Conservation (phyloP, 1,140 invertebrate genomes). For the Gryllus bimaculatus region DNA sequence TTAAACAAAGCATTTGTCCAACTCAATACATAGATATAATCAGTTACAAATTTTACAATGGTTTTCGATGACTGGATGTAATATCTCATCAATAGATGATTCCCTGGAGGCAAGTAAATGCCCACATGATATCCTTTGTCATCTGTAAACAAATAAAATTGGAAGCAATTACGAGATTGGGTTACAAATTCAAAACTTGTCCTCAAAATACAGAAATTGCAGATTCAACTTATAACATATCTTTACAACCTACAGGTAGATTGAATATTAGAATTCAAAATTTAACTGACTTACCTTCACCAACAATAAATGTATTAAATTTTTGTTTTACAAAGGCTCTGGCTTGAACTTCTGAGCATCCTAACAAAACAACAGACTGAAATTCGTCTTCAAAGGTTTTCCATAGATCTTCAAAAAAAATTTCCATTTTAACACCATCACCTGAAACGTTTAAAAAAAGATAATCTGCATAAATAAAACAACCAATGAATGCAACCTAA, state of each 20-base stretch:
- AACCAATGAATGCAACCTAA: too few relatives aligned
- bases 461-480: not conserved
- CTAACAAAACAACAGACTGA: not conserved
- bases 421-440: not conserved
- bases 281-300: not conserved
- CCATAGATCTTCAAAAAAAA: not conserved
- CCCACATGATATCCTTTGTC: not conserved
- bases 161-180: not conserved
- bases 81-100: not conserved
- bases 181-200: not conserved
- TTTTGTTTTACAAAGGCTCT: not conserved
- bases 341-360: not conserved
- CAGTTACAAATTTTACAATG: not conserved
- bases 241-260: too few relatives aligned
- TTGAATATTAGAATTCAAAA: too few relatives aligned
- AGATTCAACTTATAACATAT: not conserved
- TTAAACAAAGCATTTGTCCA: not conserved
- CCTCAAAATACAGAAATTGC: not conserved
- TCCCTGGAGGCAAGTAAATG: not conserved
- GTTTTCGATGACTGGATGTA: not conserved
- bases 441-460: not conserved
- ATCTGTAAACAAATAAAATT: not conserved
- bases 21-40: not conserved
- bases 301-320: not conserved
- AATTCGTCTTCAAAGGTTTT: not conserved